phyloP scores from a whole-genome alignment of 2,113 vertebrate species.

The Notothenia rossii region DNA sequence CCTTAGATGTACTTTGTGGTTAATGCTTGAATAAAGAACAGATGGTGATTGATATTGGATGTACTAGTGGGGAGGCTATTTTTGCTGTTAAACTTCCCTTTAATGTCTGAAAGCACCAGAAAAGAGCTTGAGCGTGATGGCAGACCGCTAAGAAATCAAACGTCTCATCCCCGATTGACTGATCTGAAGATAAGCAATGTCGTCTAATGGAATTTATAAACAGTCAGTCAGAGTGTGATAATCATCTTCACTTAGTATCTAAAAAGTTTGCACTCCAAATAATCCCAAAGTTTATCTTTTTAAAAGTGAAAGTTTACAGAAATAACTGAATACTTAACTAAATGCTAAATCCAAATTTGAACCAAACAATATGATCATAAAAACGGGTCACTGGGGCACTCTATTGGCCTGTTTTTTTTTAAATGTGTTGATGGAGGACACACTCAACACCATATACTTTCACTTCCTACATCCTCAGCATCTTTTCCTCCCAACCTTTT shows the following conservation, averaged over 20 bases:
- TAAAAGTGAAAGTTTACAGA: not conserved
- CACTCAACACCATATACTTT: not conserved
- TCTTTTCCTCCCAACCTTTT: not conserved
- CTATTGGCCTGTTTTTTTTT: no score
- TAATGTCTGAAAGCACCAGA: not conserved
- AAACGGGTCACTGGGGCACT: no score
- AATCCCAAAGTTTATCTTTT: slow-evolving; percentile 12
- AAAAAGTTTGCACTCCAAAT: not conserved
- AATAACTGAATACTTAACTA: slow-evolving; percentile 33
- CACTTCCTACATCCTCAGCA: not conserved
- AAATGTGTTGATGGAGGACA: no score
- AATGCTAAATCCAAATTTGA: not conserved
- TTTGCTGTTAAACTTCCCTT: no score
- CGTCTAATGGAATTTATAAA: slow-evolving; percentile 9
- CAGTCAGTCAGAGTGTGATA: not conserved
- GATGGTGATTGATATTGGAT: no score
- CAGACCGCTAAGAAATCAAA: not conserved
- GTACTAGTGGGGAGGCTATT: no score
- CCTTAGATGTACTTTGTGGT: no score
- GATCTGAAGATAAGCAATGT: not conserved
- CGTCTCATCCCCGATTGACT: not conserved
- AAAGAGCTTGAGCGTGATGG: not conserved
- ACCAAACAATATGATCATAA: not conserved
- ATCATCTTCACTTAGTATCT: slow-evolving; percentile 4
- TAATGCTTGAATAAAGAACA: no score